Percentiles rank a stretch among this genome's conserved stretches.
phyloP scores from a whole-genome alignment of 1,140 invertebrate species.

The Sarcophaga bullata region DNA sequence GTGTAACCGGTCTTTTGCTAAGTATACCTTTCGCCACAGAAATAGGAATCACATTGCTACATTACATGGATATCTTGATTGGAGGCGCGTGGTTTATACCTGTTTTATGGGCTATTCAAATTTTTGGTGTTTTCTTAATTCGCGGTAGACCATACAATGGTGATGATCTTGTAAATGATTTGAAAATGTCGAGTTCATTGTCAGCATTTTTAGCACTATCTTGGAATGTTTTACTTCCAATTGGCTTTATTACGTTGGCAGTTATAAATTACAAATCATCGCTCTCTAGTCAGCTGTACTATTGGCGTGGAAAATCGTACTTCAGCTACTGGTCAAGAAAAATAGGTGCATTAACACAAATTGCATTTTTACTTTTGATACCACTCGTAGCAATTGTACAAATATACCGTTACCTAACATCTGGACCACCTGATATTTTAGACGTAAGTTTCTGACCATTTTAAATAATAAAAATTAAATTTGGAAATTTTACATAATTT shows the following conservation, averaged over 20 bases:
- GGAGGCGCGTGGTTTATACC: conserved; percentile 89
- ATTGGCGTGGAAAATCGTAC: conserved; percentile 68
- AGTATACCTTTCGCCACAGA: conserved; percentile 90
- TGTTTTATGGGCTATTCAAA: conserved; percentile 79
- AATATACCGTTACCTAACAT: conserved; percentile 83
- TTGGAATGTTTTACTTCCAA: conserved; percentile 88
- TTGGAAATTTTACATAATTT: conserved; percentile 47
- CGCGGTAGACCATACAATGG: conserved; percentile 85
- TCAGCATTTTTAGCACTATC: conserved; percentile 82
- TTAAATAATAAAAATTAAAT: not conserved
- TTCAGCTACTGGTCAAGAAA: conserved; percentile 83
- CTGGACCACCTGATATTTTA: conserved; percentile 84
- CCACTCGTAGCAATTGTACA: conserved; percentile 83
- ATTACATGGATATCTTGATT: conserved; percentile 85
- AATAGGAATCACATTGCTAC: conserved; percentile 84
- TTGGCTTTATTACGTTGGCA: conserved; percentile 75
- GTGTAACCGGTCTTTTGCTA: conserved; percentile 83
- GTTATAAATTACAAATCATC: conserved; percentile 62
- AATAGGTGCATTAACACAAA: conserved; percentile 79
- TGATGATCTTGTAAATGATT: conserved; percentile 80
- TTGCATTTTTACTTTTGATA: conserved; percentile 79
- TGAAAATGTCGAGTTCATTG: conserved; percentile 70
- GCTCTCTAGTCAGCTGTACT: conserved; percentile 61
- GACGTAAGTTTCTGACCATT: conserved; percentile 73
- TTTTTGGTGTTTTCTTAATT: conserved; percentile 83